phyloP scores from a whole-genome alignment of 2,797 vertebrate species.

The Hydrocynus forskahlii region DNA sequence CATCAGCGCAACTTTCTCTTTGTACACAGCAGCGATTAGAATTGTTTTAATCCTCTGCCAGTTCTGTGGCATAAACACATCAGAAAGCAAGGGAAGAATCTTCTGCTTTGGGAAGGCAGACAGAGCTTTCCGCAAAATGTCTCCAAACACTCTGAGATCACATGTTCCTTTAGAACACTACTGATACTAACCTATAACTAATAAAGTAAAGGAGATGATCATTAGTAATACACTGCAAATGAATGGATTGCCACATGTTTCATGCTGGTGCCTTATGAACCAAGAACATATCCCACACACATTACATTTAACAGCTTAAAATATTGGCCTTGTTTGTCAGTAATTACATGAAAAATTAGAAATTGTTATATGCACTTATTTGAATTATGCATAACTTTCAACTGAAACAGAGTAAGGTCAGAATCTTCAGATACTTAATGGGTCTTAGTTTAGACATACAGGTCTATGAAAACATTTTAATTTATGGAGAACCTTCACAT shows the following conservation, averaged over 20 bases:
- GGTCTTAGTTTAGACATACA: too few relatives aligned
- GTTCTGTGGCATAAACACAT: conserved; percentile 21
- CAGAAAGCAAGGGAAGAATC: not conserved
- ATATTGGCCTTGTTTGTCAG: too few relatives aligned
- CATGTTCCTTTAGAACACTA: not conserved
- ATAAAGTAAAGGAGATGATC: not conserved
- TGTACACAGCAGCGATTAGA: conserved; percentile 30
- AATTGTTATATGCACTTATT: too few relatives aligned
- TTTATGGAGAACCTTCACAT: too few relatives aligned
- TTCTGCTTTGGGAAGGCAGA: not conserved
- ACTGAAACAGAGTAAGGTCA: too few relatives aligned
- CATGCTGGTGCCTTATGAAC: not conserved
- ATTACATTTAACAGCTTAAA: too few relatives aligned
- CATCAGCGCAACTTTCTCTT: conserved; percentile 36
- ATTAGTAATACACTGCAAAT: not conserved
- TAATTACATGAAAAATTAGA: too few relatives aligned
- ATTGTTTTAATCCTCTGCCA: conserved; percentile 27
- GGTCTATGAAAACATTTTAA: too few relatives aligned
- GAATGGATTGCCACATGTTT: not conserved
- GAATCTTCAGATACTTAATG: too few relatives aligned
- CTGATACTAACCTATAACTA: not conserved
- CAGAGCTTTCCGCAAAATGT: not conserved
- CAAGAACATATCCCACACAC: not conserved
- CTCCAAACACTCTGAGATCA: not conserved
- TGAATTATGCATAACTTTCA: too few relatives aligned